Evolutionary conservation across 2,113 vertebrate genomes (phyloP).

Genomic region (Malurus cyaneus): DNA sequence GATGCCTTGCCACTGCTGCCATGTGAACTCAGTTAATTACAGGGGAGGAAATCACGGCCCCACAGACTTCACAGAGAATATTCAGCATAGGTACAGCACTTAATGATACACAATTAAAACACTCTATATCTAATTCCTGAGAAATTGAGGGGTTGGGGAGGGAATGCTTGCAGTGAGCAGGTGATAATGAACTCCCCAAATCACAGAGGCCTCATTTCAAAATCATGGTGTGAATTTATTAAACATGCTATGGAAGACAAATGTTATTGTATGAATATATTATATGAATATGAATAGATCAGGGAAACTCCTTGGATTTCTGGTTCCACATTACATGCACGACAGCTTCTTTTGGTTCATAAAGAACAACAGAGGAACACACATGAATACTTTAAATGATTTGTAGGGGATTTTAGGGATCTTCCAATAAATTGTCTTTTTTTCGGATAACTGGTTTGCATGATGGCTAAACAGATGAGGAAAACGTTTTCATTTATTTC

Average conservation of each 20-base stretch:
- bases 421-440: background rate
- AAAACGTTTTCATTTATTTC: background rate
- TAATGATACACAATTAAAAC: slow-evolving; percentile 6
- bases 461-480: background rate
- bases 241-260: background rate
- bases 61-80: slow-evolving; percentile 1
- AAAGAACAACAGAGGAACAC: background rate
- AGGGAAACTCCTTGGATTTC: background rate
- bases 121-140: background rate
- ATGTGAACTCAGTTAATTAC: background rate
- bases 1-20: background rate
- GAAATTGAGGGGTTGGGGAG: background rate
- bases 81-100: background rate
- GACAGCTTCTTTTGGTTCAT: background rate
- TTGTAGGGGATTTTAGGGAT: background rate
- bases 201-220: background rate
- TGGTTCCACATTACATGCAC: background rate
- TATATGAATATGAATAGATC: background rate
- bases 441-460: background rate
- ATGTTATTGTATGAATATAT: background rate
- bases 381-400: background rate
- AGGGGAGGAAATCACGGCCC: background rate
- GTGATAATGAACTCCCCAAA: background rate
- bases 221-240: background rate
- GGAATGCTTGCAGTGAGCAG: background rate